phyloP scores from a whole-genome alignment of 1,140 invertebrate species.

The Ridgeia piscesae region DNA sequence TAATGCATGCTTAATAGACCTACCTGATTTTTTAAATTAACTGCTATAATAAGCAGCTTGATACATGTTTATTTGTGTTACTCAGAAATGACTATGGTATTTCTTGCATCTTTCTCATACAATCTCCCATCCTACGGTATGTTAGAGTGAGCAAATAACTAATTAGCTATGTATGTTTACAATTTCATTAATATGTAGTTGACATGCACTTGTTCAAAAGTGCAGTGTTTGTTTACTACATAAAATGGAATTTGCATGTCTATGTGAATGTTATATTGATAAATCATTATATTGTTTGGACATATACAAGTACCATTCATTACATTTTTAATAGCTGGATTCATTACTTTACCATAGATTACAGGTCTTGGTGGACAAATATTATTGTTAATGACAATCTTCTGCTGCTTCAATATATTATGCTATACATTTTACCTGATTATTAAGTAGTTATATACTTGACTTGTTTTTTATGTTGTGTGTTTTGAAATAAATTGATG shows the following conservation, averaged over 20 bases:
- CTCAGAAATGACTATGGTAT: neutral
- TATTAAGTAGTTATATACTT: too few relatives aligned
- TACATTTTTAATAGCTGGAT: too few relatives aligned
- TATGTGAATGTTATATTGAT: too few relatives aligned
- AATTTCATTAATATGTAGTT: neutral
- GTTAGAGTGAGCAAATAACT: neutral
- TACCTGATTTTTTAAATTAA: neutral
- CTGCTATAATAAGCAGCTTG: neutral
- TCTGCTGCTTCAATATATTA: neutral
- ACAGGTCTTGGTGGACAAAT: neutral
- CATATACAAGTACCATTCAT: neutral
- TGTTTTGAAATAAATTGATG: too few relatives aligned
- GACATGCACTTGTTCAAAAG: neutral
- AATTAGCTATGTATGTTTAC: neutral
- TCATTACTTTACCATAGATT: too few relatives aligned
- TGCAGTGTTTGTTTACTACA: neutral
- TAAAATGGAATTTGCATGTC: neutral
- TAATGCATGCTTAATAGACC: too few relatives aligned
- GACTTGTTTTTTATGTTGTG: too few relatives aligned
- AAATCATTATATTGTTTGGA: neutral
- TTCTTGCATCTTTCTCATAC: neutral
- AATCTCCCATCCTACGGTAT: neutral
- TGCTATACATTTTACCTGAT: constrained; percentile 3
- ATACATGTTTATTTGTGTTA: neutral
- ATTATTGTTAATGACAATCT: neutral